These are phyloP conservation scores for Enteromius viviparus DNA, from an alignment of 2,797 vertebrate genomes.

Conservation along the genomic window DNA sequence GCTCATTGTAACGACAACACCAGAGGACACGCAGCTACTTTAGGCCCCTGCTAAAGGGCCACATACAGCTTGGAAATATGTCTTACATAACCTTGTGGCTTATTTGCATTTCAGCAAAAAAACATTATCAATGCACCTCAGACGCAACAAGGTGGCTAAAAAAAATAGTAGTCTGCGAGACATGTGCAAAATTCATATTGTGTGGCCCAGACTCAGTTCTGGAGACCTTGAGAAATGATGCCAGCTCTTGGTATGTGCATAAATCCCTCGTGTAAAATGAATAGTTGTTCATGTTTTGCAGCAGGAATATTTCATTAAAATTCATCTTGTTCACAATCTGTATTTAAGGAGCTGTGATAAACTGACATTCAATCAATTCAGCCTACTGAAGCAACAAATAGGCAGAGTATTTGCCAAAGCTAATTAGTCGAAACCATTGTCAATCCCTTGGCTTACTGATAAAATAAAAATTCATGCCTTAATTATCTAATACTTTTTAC, in stretches of 20 bases:
- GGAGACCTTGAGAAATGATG: constrained; percentile 13
- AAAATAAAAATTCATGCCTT: constrained; percentile 9
- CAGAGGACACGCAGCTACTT: constrained; percentile 44
- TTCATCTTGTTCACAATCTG: constrained; percentile 4
- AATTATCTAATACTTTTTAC: neutral
- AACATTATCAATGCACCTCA: constrained; percentile 51
- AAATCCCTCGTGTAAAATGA: neutral
- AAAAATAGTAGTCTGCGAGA: neutral
- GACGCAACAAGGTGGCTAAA: neutral
- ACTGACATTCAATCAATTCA: constrained; percentile 44
- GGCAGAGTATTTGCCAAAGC: constrained; percentile 27
- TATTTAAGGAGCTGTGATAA: constrained; percentile 25
- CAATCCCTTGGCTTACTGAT: constrained; percentile 2
- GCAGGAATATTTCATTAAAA: constrained; percentile 8
- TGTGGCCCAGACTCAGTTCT: neutral
- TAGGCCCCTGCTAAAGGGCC: constrained; percentile 47
- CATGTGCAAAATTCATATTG: neutral
- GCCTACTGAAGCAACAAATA: constrained; percentile 31
- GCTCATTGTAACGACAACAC: constrained; percentile 51
- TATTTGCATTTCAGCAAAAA: constrained; percentile 59
- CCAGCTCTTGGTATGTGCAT: neutral
- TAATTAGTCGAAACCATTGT: constrained; percentile 20
- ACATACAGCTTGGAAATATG: constrained; percentile 41
- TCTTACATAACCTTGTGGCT: constrained; percentile 52
- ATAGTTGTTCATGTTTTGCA: neutral